A percentile compares a stretch with the other conserved stretches of the same genome.
Conservation (phyloP, 2,797 vertebrate species). For the Lagocephalus sceleratus region DNA sequence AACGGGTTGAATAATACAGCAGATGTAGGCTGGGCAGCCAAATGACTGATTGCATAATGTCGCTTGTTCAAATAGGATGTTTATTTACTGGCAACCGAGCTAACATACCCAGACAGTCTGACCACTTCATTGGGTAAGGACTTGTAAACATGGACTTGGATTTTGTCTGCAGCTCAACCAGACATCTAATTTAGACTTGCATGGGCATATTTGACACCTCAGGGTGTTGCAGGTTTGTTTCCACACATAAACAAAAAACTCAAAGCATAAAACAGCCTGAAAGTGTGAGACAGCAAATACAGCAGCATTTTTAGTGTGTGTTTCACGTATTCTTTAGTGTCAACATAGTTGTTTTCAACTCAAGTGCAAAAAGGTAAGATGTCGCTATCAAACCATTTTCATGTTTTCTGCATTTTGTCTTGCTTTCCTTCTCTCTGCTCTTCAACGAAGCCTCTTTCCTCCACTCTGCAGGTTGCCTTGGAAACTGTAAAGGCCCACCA, state of each 20-base stretch:
- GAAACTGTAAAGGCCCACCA: constrained; percentile 73
- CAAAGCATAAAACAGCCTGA: no score
- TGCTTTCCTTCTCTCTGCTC: constrained; percentile 33
- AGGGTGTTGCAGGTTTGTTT: background rate
- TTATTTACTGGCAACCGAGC: background rate
- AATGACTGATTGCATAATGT: background rate
- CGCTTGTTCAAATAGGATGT: background rate
- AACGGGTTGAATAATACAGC: no score
- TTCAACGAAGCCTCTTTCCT: constrained; percentile 37
- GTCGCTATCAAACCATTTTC: background rate
- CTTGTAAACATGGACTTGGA: background rate
- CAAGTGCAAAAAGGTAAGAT: background rate
- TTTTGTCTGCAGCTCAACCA: background rate
- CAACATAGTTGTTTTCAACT: background rate
- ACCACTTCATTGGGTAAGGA: background rate
- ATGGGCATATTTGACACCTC: background rate
- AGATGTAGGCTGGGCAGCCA: background rate
- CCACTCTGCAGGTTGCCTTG: constrained; percentile 70
- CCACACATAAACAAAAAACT: no score
- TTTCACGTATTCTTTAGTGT: no score
- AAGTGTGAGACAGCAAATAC: no score
- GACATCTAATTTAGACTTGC: background rate
- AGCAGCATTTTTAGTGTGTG: no score
- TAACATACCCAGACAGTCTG: background rate
- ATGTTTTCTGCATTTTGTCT: constrained; percentile 35